A percentile compares a stretch with the other conserved stretches of the same genome.
These are phyloP conservation scores for Mesitornis unicolor DNA, from an alignment of 2,113 vertebrate species.

Conservation along the genomic window DNA sequence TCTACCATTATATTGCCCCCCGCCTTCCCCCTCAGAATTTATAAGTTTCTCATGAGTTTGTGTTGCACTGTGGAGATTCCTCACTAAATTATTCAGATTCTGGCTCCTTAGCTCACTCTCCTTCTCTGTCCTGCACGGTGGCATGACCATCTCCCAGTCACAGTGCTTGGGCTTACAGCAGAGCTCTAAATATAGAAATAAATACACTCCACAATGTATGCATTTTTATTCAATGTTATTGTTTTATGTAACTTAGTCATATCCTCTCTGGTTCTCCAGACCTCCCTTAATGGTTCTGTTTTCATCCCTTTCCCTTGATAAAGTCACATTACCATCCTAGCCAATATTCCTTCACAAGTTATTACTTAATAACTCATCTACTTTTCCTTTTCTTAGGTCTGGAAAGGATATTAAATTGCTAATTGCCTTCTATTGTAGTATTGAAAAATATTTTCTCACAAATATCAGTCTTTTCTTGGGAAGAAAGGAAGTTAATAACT, in stretches of 20 bases:
- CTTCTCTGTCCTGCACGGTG: background rate
- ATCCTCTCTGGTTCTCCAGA: background rate
- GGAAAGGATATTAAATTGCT: constrained; percentile 21
- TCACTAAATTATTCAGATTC: background rate
- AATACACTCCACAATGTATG: background rate
- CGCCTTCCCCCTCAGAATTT: background rate
- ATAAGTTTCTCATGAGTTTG: background rate
- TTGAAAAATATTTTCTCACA: background rate
- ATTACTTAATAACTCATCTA: background rate
- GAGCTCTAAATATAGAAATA: background rate
- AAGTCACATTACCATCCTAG: background rate
- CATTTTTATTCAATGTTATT: background rate
- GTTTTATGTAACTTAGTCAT: background rate
- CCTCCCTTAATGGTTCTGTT: background rate
- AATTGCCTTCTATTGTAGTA: background rate
- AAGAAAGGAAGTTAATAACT: background rate
- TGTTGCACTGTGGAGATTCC: background rate
- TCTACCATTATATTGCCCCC: accelerated
- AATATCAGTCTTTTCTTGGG: background rate
- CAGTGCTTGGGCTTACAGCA: background rate
- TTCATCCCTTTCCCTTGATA: background rate
- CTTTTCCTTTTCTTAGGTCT: background rate
- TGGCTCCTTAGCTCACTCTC: background rate
- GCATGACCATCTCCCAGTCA: background rate
- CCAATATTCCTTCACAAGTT: constrained; percentile 3